Conservation (phyloP, 2,113 vertebrate species). For the Alexandromys fortis region DNA sequence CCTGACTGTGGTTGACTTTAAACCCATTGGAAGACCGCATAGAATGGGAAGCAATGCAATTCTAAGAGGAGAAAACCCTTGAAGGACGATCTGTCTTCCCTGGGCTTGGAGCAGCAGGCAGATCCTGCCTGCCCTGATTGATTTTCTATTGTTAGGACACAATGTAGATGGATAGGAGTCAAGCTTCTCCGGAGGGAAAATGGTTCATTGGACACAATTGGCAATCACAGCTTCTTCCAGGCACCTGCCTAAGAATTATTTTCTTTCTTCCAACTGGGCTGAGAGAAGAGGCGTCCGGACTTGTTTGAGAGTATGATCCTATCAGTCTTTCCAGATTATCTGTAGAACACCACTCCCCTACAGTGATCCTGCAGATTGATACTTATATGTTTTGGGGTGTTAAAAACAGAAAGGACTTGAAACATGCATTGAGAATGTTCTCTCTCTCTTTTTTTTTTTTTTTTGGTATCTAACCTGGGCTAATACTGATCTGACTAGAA, state of each 20-base stretch:
- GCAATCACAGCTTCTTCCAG: not conserved
- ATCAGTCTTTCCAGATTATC: constrained; percentile 28
- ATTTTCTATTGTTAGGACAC: constrained; percentile 17
- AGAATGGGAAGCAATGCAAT: not conserved
- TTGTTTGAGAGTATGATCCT: constrained; percentile 25
- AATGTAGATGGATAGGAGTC: not conserved
- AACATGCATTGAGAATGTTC: not conserved
- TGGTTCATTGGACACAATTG: constrained; percentile 18
- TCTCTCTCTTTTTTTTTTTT: not conserved
- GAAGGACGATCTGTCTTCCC: not conserved
- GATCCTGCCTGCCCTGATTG: not conserved
- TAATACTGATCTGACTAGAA: not conserved
- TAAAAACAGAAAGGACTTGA: constrained; percentile 41
- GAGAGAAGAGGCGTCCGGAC: constrained; percentile 31
- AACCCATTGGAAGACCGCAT: constrained; percentile 35
- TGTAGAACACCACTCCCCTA: not conserved
- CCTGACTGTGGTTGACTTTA: constrained; percentile 27
- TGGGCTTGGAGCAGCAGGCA: not conserved
- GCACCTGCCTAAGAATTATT: constrained; percentile 29
- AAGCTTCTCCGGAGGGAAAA: not conserved
- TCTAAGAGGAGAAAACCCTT: not conserved
- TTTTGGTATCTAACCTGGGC: not conserved
- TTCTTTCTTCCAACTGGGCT: constrained; percentile 35
- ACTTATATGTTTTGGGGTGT: not conserved
- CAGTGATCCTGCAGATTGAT: not conserved